Evolutionary conservation across 2,888 invertebrate species (phyloP).

Genomic region (Drosophila recens): DNA sequence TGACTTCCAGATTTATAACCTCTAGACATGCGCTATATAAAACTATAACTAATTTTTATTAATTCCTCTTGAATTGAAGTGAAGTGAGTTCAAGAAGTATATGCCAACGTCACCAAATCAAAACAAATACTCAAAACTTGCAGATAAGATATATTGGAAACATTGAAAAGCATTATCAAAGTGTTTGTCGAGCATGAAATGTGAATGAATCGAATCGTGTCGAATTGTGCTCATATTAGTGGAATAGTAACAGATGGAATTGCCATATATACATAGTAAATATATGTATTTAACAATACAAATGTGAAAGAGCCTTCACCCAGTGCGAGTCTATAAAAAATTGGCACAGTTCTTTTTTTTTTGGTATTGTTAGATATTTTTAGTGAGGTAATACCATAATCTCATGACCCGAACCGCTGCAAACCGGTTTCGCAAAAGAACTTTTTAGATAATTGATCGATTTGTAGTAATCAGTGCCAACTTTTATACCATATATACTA

Average conservation of each 20-base stretch:
- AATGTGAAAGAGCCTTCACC: conserved; percentile 67
- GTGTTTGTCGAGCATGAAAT: conserved; percentile 6
- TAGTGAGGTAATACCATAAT: conserved; percentile 43
- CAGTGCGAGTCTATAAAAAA: conserved; percentile 59
- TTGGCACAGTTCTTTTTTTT: conserved; percentile 56
- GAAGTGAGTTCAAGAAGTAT: background rate
- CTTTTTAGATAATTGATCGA: conserved; percentile 52
- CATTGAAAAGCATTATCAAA: conserved; percentile 20
- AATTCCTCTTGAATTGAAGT: background rate
- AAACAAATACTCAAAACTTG: conserved; percentile 27
- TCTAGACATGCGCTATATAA: too few relatives aligned
- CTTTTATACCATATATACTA: conserved; percentile 6
- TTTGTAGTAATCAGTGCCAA: conserved; percentile 44
- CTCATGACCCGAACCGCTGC: conserved; percentile 27
- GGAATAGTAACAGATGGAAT: background rate
- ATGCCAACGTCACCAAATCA: conserved; percentile 45
- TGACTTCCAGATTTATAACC: conserved; percentile 10
- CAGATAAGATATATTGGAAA: conserved; percentile 56
- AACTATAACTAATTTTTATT: conserved; percentile 6
- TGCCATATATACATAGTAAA: background rate
- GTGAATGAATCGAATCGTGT: conserved; percentile 56
- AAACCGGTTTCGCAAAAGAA: conserved; percentile 36
- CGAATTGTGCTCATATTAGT: conserved; percentile 14
- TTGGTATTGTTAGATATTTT: conserved; percentile 36
- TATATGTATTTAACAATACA: conserved; percentile 18